These are phyloP conservation scores for Aspidapion aeneum DNA, from an alignment of 2,888 invertebrate genomes.

Conservation along the genomic window DNA sequence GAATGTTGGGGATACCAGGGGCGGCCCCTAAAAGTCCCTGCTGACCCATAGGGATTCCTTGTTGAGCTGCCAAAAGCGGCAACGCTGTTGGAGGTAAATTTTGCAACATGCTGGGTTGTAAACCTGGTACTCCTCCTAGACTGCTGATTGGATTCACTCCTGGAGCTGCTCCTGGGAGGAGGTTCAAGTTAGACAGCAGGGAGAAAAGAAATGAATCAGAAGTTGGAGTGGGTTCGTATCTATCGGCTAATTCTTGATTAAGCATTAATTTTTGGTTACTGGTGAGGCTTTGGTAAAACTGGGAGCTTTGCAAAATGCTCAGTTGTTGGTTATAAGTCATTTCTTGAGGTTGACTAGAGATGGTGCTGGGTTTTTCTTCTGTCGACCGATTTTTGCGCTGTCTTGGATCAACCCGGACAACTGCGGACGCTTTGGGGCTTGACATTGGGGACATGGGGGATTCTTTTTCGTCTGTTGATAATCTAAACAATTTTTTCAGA, in stretches of 20 bases:
- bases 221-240: constrained; percentile 47
- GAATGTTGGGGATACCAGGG: constrained; percentile 45
- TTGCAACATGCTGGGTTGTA: background rate
- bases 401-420: constrained; percentile 31
- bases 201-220: constrained; percentile 57
- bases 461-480: constrained; percentile 58
- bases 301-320: constrained; percentile 62
- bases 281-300: constrained; percentile 68
- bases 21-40: constrained; percentile 53
- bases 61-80: constrained; percentile 40
- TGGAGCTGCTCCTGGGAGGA: constrained; percentile 32
- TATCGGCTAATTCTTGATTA: constrained; percentile 63
- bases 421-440: constrained; percentile 46
- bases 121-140: constrained; percentile 41
- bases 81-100: constrained; percentile 31
- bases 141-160: constrained; percentile 34
- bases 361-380: constrained; percentile 33
- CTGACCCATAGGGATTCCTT: constrained; percentile 44
- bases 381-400: constrained; percentile 41
- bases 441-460: constrained; percentile 57
- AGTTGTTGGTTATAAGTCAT: constrained; percentile 57
- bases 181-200: constrained; percentile 60
- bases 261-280: constrained; percentile 69
- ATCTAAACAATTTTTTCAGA: constrained; percentile 68
- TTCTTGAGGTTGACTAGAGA: constrained; percentile 10